These are phyloP conservation scores for Galleria mellonella DNA, from an alignment of 1,140 invertebrate genomes.

Conservation along the genomic window DNA sequence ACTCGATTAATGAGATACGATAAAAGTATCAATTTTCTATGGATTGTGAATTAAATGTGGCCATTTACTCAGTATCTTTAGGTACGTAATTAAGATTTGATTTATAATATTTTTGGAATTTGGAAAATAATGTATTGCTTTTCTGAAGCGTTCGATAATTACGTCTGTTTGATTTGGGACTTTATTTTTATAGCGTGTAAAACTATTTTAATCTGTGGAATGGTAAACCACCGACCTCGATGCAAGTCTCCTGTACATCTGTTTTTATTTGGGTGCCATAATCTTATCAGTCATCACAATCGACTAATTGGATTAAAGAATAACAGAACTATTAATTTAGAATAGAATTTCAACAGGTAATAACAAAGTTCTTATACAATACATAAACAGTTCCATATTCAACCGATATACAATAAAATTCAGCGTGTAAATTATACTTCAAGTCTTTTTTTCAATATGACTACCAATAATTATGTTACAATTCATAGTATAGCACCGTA, in stretches of 20 bases:
- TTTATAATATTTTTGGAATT: slow-evolving; percentile 37
- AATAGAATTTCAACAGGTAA: too few species aligned
- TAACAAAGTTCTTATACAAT: too few species aligned
- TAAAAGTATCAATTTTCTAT: background rate
- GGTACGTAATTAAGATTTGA: slow-evolving; percentile 35
- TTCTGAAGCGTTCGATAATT: background rate
- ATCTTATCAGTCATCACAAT: slow-evolving; percentile 11
- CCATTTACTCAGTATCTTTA: too few species aligned
- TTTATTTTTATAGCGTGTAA: background rate
- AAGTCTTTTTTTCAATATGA: too few species aligned
- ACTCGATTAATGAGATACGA: slow-evolving; percentile 2
- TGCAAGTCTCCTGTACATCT: too few species aligned
- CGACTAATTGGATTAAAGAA: slow-evolving; percentile 19
- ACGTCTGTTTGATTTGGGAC: background rate
- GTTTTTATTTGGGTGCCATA: slow-evolving; percentile 12
- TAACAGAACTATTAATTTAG: too few species aligned
- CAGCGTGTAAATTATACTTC: too few species aligned
- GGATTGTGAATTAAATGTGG: background rate
- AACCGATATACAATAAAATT: too few species aligned
- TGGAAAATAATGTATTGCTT: slow-evolving; percentile 18
- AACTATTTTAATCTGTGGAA: background rate
- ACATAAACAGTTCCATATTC: too few species aligned
- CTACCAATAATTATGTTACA: too few species aligned
- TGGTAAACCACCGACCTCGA: too few species aligned
- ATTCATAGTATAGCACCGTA: too few species aligned